These are phyloP conservation scores for Physocephala rufipes DNA, from an alignment of 2,888 invertebrate genomes.

Conservation along the genomic window DNA sequence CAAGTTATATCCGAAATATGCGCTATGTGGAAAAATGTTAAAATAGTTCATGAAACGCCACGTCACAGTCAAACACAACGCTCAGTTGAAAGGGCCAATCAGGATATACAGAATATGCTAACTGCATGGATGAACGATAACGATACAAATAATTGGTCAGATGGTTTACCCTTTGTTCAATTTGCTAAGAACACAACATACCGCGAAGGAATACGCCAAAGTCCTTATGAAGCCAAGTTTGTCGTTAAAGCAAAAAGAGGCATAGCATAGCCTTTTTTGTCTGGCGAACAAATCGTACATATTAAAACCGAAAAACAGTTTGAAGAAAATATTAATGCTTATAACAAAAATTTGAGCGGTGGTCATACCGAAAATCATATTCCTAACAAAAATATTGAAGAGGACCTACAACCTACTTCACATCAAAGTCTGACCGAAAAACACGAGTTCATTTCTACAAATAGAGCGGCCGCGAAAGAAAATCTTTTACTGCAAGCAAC, in stretches of 20 bases:
- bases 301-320: not conserved
- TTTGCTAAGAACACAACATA: constrained; percentile 61
- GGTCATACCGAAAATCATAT: no score
- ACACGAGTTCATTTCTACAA: not conserved
- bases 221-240: constrained; percentile 60
- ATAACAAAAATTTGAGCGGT: no score
- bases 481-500: no score
- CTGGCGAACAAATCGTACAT: not conserved
- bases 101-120: constrained; percentile 59
- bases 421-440: not conserved
- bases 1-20: constrained; percentile 39
- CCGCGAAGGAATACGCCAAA: constrained; percentile 57
- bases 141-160: constrained; percentile 54
- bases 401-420: no score
- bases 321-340: no score
- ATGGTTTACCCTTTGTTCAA: constrained; percentile 45
- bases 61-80: no score
- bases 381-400: no score
- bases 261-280: constrained; percentile 40
- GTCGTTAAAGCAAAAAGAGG: constrained; percentile 45
- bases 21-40: constrained; percentile 45
- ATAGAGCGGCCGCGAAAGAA: not conserved
- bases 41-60: constrained; percentile 15
- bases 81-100: constrained; percentile 56
- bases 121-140: constrained; percentile 55